Evolutionary conservation across 2,888 invertebrate genomes (phyloP), one percentile per base, ranked within the genome.

Genomic region (Mycalesis mineus): DNA sequence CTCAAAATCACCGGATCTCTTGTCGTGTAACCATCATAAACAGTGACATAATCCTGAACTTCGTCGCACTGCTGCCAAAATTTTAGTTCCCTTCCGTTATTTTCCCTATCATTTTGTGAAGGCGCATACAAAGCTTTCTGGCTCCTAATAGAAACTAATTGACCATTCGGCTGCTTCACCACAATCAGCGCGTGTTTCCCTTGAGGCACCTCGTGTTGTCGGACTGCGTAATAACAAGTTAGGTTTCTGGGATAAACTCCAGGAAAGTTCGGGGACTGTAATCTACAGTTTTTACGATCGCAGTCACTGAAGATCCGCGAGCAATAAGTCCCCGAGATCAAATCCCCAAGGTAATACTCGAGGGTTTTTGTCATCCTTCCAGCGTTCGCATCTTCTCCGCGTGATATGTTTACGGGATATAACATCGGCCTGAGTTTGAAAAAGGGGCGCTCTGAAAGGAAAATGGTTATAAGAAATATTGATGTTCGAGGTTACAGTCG

Each of bases 191-290:
- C 96, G 80, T 96, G 96, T 85, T 96, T 96, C 70, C 96, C 96
- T 73, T 93, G 92, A 61, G 96, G 96, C 71, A 95, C 94, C 79
- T 95, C 95, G 82, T 96, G 95, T 87, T 95, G 94, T 65, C 95
- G 90, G 58, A 97, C 95, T 44, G 97, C 96, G 81, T 96, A 98
- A 88, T 97, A 97, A 81, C 98, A 98, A 62, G 97, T 97, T 73
- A 98, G 92, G 84, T 97, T 97, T 68, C 97, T 92, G 3, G 97
- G 97, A 86, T 98, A 98, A 68, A 97, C 93, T 68, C 97, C 97
- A 29, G 97, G 97, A 86, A 95, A 97, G 91, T 97, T 97, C 49
- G 97, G 97, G 48, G 96, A 96, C 84, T 97, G 97, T 73, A 97
- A 91, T 74, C 96, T 93, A 88, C 97, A 97, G 71, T 94, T 93